These are phyloP conservation scores for Pristionchus maxplancki DNA, from an alignment of 2,888 invertebrate species.

Conservation along the genomic window DNA sequence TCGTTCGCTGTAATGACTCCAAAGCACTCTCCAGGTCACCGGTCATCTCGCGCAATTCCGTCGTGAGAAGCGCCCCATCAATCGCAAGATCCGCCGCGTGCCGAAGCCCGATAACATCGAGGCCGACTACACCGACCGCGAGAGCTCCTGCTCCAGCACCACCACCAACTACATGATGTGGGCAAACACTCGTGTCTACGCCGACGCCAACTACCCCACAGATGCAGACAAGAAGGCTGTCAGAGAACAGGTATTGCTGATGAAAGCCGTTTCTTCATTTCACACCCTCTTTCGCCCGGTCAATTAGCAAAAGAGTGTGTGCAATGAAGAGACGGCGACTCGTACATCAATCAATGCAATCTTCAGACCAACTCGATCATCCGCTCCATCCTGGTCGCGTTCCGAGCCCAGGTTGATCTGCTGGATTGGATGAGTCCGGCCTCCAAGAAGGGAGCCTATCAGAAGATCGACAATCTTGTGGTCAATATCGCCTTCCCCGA, in stretches of 20 bases:
- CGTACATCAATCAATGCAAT: too few relatives aligned
- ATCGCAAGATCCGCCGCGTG: neutral
- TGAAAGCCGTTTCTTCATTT: too few relatives aligned
- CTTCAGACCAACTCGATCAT: slow-evolving; percentile 6
- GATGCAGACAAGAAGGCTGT: slow-evolving; percentile 54
- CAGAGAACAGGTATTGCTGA: slow-evolving; percentile 62
- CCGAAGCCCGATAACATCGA: neutral
- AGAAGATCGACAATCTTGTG: slow-evolving; percentile 70
- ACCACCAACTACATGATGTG: slow-evolving; percentile 54
- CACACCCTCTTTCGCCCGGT: too few relatives aligned
- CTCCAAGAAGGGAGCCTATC: slow-evolving; percentile 70
- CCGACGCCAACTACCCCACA: slow-evolving; percentile 68
- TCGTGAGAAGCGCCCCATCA: slow-evolving; percentile 4
- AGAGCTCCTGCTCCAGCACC: neutral
- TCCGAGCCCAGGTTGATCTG: slow-evolving; percentile 40
- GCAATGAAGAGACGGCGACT: neutral
- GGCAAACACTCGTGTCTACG: slow-evolving; percentile 70
- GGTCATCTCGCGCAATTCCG: neutral
- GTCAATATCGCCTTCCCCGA: slow-evolving; percentile 73
- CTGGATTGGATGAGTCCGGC: slow-evolving; percentile 61
- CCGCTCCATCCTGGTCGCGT: slow-evolving; percentile 23
- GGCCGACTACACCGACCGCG: neutral
- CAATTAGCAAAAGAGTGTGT: too few relatives aligned
- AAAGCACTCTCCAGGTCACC: neutral
- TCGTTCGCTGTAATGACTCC: too few relatives aligned